Evolutionary conservation across 2,888 invertebrate species (phyloP), one percentile per base, ranked within the genome.

Genomic region (Macaria notata): DNA sequence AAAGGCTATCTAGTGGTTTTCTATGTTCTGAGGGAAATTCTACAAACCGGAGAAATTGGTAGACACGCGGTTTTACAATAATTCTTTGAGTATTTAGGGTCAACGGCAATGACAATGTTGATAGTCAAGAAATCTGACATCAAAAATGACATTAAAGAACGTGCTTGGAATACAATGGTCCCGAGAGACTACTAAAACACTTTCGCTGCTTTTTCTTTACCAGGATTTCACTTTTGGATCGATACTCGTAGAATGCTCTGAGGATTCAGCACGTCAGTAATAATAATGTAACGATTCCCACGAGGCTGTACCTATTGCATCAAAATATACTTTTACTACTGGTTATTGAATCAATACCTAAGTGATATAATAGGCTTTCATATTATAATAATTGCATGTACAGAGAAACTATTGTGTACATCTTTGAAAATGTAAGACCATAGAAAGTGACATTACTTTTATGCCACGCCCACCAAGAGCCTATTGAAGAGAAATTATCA

Each of bases 161-260:
- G 89, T 87, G 89, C 73, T 72, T 64, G 65, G 72, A 83, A 87
- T 88, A 85, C 83, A 87, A 87, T 85, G 71, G 76, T 73, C 79
- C 68, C 72, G 63, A 74, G 84, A 78, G 82, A 78, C 79, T 76
- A 65, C 72, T 73, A 62, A 36, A 76, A 63, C 78, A 90, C 90
- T 90, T 90, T 90, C 90, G 83, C 90, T 88, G 68, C 81, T 79
- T 80, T 84, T 87, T 82, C 81, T 84, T 76, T 78, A 78, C 73
- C 77, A 74, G 74, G 85, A 84, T 90, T 89, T 88, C 89, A 89
- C 88, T 88, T 88, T 88, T 88, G 73, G 69, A 79, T 79, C 69
- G 65, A 77, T 77, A 31, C 51, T 59, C 49, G 41, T 44, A 8
- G 5, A 3, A 8, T 41, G n/a, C 58, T 48, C 51, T 49, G 56